Conservation (phyloP, 92 coral and sea anemone species). For the Hydrozoanthus gracilis region DNA sequence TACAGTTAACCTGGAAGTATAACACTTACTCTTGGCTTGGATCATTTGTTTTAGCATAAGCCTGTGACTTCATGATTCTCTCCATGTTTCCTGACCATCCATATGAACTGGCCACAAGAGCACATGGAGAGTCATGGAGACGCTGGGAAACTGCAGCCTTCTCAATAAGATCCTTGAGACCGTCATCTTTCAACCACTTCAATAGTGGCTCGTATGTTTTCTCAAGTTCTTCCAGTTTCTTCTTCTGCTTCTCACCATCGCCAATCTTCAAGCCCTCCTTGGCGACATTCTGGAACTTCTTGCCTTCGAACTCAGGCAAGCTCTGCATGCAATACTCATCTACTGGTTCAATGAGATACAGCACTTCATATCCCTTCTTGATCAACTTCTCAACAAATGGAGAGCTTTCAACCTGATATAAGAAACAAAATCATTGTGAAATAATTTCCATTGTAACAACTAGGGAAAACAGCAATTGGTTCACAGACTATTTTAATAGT, state of each 20-base stretch:
- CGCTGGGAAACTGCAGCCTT: constrained; percentile 96
- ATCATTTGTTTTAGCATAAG: constrained; percentile 93
- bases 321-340: constrained; percentile 99
- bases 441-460: too few relatives aligned
- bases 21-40: constrained; percentile 92
- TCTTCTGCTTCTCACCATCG: constrained; percentile 87
- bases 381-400: constrained; percentile 95
- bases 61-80: constrained; percentile 96
- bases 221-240: constrained; percentile 92
- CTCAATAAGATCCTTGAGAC: constrained; percentile 93
- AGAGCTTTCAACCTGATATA: constrained; percentile 83
- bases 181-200: constrained; percentile 98
- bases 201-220: constrained; percentile 95
- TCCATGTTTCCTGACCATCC: constrained; percentile 99
- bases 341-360: constrained; percentile 92
- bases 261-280: constrained; percentile 98
- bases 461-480: too few relatives aligned
- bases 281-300: constrained; percentile 99
- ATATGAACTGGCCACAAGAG: constrained; percentile 98
- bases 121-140: constrained; percentile 95
- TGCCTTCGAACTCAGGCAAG: constrained; percentile 98
- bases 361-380: constrained; percentile 97
- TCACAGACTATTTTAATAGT: too few relatives aligned
- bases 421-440: neutral
- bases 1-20: neutral